Conservation (phyloP, 2,888 invertebrate genomes). For the Euproctis similis region DNA sequence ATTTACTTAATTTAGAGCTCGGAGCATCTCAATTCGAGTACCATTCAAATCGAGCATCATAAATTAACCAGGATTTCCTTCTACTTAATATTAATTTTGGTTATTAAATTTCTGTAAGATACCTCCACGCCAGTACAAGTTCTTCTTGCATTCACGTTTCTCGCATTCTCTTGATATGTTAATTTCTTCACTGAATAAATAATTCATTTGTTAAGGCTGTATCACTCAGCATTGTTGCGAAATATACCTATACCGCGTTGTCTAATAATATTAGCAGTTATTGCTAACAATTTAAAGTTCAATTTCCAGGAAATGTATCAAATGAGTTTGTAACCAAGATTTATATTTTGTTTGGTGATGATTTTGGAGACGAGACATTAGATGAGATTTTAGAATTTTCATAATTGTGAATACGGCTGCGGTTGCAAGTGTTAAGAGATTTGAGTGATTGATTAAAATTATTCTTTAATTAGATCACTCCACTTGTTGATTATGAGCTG, state of each 20-base stretch:
- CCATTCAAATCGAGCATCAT: too few species aligned
- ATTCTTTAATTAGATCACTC: too few species aligned
- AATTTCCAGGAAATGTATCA: slow-evolving; percentile 19
- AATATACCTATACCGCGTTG: slow-evolving; percentile 30
- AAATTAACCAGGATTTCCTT: too few species aligned
- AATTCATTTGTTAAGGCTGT: slow-evolving; percentile 68
- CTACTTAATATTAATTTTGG: too few species aligned
- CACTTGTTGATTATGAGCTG: too few species aligned
- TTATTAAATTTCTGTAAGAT: too few species aligned
- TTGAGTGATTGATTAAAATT: too few species aligned
- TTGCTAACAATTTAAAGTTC: slow-evolving; percentile 20
- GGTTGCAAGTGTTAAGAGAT: too few species aligned
- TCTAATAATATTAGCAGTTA: slow-evolving; percentile 25
- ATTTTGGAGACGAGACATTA: slow-evolving; percentile 24
- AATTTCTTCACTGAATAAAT: slow-evolving; percentile 70
- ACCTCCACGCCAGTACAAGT: too few species aligned
- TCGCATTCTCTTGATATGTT: slow-evolving; percentile 63
- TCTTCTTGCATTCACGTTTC: slow-evolving; percentile 14
- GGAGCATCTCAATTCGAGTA: too few species aligned
- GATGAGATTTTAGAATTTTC: slow-evolving; percentile 20
- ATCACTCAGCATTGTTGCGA: slow-evolving; percentile 52
- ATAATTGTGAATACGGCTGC: too few species aligned
- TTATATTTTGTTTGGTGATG: slow-evolving; percentile 28
- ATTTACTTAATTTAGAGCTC: too few species aligned
- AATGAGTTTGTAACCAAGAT: slow-evolving; percentile 29